Percentiles rank a stretch among this genome's conserved stretches.
phyloP scores from a whole-genome alignment of 2,888 invertebrate genomes.

The Malacosoma neustria region DNA sequence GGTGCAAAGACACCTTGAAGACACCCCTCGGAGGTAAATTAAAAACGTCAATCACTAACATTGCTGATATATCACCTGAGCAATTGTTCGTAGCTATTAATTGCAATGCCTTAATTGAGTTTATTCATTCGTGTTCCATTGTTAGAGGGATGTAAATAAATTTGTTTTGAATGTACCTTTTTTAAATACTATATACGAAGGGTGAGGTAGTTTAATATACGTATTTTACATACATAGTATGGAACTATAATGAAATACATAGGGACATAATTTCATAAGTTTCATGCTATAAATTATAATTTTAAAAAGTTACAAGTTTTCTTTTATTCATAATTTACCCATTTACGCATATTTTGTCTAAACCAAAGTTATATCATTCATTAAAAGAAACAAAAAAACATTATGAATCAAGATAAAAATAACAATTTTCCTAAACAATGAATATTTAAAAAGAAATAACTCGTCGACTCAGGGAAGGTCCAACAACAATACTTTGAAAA shows the following conservation, averaged over 20 bases:
- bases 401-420: conserved; percentile 7
- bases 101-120: conserved; percentile 57
- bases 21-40: conserved; percentile 36
- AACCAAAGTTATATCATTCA: no score
- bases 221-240: no score
- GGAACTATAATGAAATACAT: no score
- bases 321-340: no score
- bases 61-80: conserved; percentile 57
- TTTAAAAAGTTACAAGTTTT: no score
- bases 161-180: conserved; percentile 12
- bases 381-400: no score
- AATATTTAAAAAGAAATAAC: conserved; percentile 10
- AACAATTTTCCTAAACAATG: conserved; percentile 6
- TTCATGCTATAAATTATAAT: no score
- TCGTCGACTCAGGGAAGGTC: conserved; percentile 1
- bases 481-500: conserved; percentile 14
- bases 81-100: conserved; percentile 60
- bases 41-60: conserved; percentile 67
- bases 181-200: background rate
- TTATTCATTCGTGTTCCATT: conserved; percentile 52
- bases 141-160: conserved; percentile 25
- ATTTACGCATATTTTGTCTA: no score
- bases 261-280: no score
- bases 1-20: conserved; percentile 26
- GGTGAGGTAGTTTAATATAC: no score